These are phyloP conservation scores for Drosophila engyochracea DNA, from an alignment of 2,888 invertebrate species.

Conservation along the genomic window DNA sequence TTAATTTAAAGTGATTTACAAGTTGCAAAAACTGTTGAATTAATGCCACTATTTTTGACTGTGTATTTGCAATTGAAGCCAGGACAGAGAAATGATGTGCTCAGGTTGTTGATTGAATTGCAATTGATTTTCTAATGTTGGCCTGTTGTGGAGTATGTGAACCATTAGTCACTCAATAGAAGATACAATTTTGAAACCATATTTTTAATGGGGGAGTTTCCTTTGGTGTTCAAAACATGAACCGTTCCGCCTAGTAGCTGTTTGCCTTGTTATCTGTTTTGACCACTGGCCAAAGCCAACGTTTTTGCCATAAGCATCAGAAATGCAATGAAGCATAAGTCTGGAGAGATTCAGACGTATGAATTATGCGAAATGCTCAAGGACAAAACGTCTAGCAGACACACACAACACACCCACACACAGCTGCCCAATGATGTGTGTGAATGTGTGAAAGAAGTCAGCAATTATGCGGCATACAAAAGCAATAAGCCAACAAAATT, in stretches of 20 bases:
- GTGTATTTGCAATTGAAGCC: not conserved
- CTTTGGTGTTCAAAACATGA: conserved; percentile 1
- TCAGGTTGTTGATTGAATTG: not conserved
- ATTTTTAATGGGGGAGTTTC: not conserved
- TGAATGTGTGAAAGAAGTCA: conserved; percentile 77
- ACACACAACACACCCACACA: conserved; percentile 8
- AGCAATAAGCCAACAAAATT: conserved; percentile 81
- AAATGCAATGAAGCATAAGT: conserved; percentile 76
- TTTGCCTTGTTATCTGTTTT: conserved; percentile 61
- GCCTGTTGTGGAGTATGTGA: not conserved
- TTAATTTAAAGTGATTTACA: not conserved
- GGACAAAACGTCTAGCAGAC: conserved; percentile 59
- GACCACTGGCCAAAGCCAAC: conserved; percentile 45
- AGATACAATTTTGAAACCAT: not conserved
- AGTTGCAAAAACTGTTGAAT: fast-evolving
- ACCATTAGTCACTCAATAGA: conserved; percentile 3
- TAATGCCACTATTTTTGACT: not conserved
- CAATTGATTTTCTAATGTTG: conserved; percentile 38
- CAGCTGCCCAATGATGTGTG: conserved; percentile 63
- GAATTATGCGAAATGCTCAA: conserved; percentile 74
- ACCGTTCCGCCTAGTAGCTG: conserved; percentile 10
- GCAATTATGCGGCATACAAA: conserved; percentile 80
- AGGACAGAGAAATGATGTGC: not conserved
- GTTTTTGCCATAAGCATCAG: conserved; percentile 26
- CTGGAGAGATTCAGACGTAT: conserved; percentile 53